These are phyloP conservation scores for Poecilia gillii DNA, from an alignment of 2,797 vertebrate species.

Conservation along the genomic window DNA sequence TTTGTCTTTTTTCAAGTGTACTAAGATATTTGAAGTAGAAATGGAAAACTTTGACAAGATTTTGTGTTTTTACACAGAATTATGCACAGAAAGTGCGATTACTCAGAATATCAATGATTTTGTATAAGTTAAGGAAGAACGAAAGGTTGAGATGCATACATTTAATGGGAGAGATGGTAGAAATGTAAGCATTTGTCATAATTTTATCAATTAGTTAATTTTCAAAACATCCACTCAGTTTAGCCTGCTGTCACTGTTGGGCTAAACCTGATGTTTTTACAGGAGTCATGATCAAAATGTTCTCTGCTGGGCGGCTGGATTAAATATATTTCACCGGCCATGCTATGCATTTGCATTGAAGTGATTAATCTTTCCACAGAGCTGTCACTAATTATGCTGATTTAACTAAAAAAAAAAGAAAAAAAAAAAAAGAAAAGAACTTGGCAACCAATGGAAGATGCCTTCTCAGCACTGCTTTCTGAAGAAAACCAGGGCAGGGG, in stretches of 20 bases:
- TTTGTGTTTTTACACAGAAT: neutral
- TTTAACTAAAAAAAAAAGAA: constrained; percentile 53
- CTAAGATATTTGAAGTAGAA: no score
- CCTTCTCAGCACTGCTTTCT: constrained; percentile 70
- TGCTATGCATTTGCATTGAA: constrained; percentile 43
- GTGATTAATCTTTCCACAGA: constrained; percentile 76
- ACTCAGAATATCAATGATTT: neutral
- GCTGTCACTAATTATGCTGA: constrained; percentile 80
- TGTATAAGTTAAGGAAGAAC: no score
- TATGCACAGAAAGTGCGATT: neutral
- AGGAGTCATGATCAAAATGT: constrained; percentile 40
- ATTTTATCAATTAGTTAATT: constrained; percentile 9
- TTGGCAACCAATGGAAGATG: constrained; percentile 62
- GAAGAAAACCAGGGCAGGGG: constrained; percentile 33
- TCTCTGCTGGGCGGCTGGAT: constrained; percentile 48
- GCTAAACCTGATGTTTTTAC: constrained; percentile 10
- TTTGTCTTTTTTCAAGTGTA: no score
- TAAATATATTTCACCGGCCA: constrained; percentile 63
- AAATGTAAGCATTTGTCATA: neutral
- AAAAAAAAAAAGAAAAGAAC: constrained; percentile 49
- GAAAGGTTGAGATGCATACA: neutral
- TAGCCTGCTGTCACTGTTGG: constrained; percentile 7
- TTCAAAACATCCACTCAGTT: constrained; percentile 8
- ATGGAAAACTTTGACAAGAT: neutral
- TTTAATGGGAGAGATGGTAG: neutral